Percentiles rank a stretch among this genome's conserved stretches.
Conservation (phyloP, 2,888 invertebrate species). For the Trissonchulus sp. region DNA sequence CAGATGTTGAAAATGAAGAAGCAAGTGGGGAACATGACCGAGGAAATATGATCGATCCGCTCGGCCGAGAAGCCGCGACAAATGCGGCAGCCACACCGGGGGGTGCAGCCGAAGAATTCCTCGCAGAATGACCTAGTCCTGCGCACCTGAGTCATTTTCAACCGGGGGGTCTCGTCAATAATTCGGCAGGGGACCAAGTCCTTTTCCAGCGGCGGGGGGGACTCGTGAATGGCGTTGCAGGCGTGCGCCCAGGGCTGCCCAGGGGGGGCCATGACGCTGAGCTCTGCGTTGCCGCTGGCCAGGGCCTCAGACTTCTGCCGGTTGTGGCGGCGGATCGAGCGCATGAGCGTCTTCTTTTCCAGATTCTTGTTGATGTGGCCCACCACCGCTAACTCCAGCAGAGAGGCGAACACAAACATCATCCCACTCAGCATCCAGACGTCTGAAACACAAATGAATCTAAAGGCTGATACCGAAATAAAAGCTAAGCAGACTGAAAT, state of each 20-base stretch:
- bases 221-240: neutral
- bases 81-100: neutral
- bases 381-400: conserved; percentile 31
- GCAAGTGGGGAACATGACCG: conserved; percentile 46
- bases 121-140: neutral
- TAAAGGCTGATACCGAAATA: too few species aligned
- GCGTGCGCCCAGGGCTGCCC: neutral
- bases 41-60: conserved; percentile 44
- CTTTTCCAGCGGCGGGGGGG: neutral
- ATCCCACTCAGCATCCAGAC: conserved; percentile 33
- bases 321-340: neutral
- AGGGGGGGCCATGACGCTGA: neutral
- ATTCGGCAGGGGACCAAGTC: neutral
- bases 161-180: neutral
- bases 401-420: conserved; percentile 30
- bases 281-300: neutral
- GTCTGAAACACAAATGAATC: conserved; percentile 37
- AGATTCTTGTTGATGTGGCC: conserved; percentile 26
- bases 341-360: neutral
- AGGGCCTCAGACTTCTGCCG: neutral
- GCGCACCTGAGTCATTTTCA: neutral
- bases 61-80: conserved; percentile 37
- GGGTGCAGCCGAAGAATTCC: neutral
- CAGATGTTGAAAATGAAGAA: conserved; percentile 49
- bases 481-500: too few species aligned